phyloP scores from a whole-genome alignment of 2,888 invertebrate species.

The Dyspetes luteomarginatus region DNA sequence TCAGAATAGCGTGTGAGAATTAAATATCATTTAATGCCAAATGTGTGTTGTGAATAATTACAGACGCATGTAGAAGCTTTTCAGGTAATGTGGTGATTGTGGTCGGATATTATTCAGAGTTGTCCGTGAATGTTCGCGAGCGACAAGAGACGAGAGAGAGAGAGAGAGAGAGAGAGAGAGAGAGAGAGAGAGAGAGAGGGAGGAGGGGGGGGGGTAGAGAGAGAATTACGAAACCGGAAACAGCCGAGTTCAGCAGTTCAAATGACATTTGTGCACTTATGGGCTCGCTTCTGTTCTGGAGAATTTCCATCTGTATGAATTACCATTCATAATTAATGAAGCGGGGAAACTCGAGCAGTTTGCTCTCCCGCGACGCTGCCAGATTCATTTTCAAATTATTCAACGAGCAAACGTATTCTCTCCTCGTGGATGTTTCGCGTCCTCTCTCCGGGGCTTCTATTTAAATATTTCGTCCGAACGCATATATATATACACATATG shows the following conservation, averaged over 20 bases:
- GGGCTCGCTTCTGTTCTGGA: conserved; percentile 42
- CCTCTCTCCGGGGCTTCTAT: not conserved
- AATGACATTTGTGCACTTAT: conserved; percentile 67
- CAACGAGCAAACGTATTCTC: conserved; percentile 21
- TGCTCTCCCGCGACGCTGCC: conserved; percentile 11
- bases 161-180: conserved; percentile 63
- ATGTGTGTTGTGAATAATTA: no score
- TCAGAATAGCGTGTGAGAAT: no score
- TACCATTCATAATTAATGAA: conserved; percentile 68
- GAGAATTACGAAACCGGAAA: conserved; percentile 74
- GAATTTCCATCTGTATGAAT: conserved; percentile 67
- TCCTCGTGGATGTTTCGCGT: no score
- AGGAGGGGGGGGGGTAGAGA: conserved; percentile 63
- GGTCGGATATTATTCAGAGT: conserved; percentile 1
- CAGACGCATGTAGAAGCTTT: not conserved
- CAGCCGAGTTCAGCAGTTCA: conserved; percentile 76
- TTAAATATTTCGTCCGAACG: conserved; percentile 9
- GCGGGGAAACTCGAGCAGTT: conserved; percentile 33
- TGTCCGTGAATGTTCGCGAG: not conserved
- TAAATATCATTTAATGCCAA: no score
- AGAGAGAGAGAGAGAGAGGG: conserved; percentile 64
- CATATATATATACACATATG: no score
- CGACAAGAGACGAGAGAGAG: conserved; percentile 47
- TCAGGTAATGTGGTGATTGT: not conserved
- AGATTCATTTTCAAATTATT: conserved; percentile 57